These are phyloP conservation scores for Portunus trituberculatus DNA, from an alignment of 1,140 invertebrate species.

Conservation along the genomic window DNA sequence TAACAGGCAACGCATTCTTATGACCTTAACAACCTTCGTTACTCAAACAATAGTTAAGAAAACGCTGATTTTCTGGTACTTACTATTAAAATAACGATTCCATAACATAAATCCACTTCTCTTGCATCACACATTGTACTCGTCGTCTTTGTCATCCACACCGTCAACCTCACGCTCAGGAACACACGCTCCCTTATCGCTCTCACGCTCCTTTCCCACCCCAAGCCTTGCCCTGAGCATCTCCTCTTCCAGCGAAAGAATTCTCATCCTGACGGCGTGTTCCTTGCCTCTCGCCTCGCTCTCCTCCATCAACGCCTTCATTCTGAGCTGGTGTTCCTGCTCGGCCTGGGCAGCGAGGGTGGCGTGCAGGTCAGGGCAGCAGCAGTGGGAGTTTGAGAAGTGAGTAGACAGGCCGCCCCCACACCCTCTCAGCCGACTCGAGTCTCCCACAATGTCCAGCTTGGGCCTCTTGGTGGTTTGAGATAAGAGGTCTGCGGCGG, in stretches of 20 bases:
- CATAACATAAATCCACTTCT: too few species aligned
- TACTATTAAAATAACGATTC: too few species aligned
- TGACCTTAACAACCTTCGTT: too few species aligned
- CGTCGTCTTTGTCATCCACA: neutral
- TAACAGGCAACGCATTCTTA: too few species aligned
- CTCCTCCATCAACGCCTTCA: conserved; percentile 38
- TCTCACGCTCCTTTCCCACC: neutral
- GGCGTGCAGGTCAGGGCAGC: conserved; percentile 40
- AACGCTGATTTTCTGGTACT: too few species aligned
- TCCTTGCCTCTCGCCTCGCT: neutral
- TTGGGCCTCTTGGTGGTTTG: neutral
- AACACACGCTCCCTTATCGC: neutral
- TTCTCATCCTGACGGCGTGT: conserved; percentile 47
- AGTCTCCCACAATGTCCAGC: neutral
- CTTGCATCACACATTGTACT: neutral
- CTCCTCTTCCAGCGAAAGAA: conserved; percentile 36
- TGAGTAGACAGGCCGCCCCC: neutral
- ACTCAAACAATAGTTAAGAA: too few species aligned
- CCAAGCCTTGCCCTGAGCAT: neutral
- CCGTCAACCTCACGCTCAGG: neutral
- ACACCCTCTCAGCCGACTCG: neutral
- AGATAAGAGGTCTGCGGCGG: neutral
- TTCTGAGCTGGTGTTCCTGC: conserved; percentile 37
- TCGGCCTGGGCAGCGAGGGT: neutral
- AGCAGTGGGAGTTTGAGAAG: neutral